Base-by-base conservation (phyloP, 2,113 vertebrate species). In the Malurus alboscapulatus region DNA sequence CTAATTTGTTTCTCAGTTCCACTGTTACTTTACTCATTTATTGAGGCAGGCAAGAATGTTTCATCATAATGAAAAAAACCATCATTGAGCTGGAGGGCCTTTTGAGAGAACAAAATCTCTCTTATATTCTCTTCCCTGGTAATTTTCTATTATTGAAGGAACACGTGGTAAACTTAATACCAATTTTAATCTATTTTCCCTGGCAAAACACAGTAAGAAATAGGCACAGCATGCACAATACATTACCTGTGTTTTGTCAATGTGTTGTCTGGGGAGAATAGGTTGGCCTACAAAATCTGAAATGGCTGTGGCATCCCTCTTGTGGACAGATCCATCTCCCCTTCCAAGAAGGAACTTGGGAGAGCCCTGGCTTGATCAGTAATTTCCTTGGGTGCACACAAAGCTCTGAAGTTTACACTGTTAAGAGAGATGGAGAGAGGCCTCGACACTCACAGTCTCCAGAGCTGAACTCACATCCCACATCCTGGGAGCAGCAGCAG, bases 41-140 rank as follows among this genome's bases (percentile, higher is more conserved):
- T 53, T 78, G 94, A 80, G 36, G 71, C 29, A 77, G 55, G 48
- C 32, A 90, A 78, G 45, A 63, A 91, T 44, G 36, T 51, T 87
- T 72, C 40, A 44, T 51, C 71, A 24, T 32, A 75, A 10, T 53
- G 13, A 55, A 73, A 73, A 5, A 3, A 25, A 40, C 12, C 27
- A 12, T 10, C 7, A 12, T 51, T 79, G 69, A 92, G 38, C 40
- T 81, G 40, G 42, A 74, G 91, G 76, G 48, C 20, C n/a, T 93
- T 87, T 72, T 38, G 38, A 73, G 11, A 92, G 7, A 79, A 76
- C 38, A 76, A 88, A 85, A 81, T 68, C 26, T 71, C 61, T 21
- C 40, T 79, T 45, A 40, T 50, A 88, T 91, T 91, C 53, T 78
- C 30, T 68, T 63, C 36, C 13, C 24, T 66, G 55, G 21, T 76